Base-by-base conservation (phyloP, 2,888 invertebrate genomes). In the Plebejus anna region DNA sequence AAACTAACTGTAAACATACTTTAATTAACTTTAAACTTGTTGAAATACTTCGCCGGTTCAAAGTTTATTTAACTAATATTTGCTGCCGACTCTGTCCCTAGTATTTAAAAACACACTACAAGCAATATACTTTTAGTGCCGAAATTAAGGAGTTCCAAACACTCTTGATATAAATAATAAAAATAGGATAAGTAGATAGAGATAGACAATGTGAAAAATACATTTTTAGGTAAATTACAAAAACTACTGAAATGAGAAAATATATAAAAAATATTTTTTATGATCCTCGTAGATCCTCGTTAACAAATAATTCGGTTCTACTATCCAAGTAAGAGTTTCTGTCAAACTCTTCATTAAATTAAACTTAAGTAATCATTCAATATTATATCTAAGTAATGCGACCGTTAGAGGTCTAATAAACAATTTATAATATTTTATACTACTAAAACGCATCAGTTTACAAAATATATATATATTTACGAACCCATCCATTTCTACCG, bases 1-100 rank as follows among this genome's bases (percentile, higher is more conserved):
- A 66, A 66, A 4, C 4, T 66, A 32, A 66, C 66, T 66, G 66
- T 66, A 66, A 66, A 66, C 66, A 66, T 36, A 66, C 66, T 66
- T 66, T 66, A 66, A 66, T 66, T 66, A 66, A 66, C 66, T 66
- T 66, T 66, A 66, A 66, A 66, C 66, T 66, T 66, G 4, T 28
- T 66, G 3, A 66, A 66, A 36, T 36, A 32, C 16, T 66, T 66
- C 4, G 13, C 5, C 66, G 16, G 32, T 66, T 36, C 32, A 5
- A 28, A 61, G 66, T 66, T 66, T 66, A 66, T 66, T 66, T 66
- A 36, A 36, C 16, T 66, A 36, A 13, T 66, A 36, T 36, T 66
- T 66, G 32, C 66, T 5, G 32, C 11, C 61, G 61, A 28, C 22
- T 36, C 32, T 36, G 5, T 5, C 66, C 66, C 32, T 6, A 32